Percentiles rank a stretch among this genome's conserved stretches.
These are phyloP conservation scores for Oscheius onirici DNA, from an alignment of 2,888 invertebrate species.

Conservation along the genomic window DNA sequence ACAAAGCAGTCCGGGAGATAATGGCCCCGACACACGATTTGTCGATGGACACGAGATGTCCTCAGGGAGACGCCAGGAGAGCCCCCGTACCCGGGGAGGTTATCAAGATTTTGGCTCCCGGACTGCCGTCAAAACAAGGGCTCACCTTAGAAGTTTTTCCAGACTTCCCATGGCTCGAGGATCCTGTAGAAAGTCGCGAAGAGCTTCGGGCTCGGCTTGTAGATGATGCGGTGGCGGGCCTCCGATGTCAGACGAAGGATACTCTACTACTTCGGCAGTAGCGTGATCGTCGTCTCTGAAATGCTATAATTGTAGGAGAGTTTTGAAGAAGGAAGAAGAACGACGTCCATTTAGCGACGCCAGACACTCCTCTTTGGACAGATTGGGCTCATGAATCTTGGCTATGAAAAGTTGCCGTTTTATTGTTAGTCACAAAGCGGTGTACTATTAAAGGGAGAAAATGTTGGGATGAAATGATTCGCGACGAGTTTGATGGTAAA, in stretches of 20 bases:
- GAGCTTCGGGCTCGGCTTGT: slow-evolving; percentile 21
- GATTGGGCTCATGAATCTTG: neutral
- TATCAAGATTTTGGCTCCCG: too few species aligned
- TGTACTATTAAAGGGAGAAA: too few species aligned
- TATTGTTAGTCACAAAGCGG: neutral
- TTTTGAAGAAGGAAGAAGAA: neutral
- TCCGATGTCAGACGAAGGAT: slow-evolving; percentile 17
- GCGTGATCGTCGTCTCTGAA: slow-evolving; percentile 35
- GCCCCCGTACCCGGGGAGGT: too few species aligned
- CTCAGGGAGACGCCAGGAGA: neutral
- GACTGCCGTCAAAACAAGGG: neutral
- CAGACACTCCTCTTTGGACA: neutral
- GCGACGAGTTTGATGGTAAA: too few species aligned
- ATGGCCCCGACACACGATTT: neutral
- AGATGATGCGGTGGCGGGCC: neutral
- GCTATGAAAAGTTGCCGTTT: too few species aligned
- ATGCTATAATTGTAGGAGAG: neutral
- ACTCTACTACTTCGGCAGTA: slow-evolving; percentile 30
- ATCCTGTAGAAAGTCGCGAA: slow-evolving; percentile 46
- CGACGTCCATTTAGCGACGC: neutral
- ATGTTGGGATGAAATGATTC: too few species aligned
- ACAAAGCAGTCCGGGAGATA: neutral
- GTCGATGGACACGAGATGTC: neutral
- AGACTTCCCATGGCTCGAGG: slow-evolving; percentile 57
- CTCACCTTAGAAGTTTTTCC: slow-evolving; percentile 58